Evolutionary conservation across 2,888 invertebrate species (phyloP), one percentile per base, ranked within the genome.

Genomic region (Cynaeus angustus): DNA sequence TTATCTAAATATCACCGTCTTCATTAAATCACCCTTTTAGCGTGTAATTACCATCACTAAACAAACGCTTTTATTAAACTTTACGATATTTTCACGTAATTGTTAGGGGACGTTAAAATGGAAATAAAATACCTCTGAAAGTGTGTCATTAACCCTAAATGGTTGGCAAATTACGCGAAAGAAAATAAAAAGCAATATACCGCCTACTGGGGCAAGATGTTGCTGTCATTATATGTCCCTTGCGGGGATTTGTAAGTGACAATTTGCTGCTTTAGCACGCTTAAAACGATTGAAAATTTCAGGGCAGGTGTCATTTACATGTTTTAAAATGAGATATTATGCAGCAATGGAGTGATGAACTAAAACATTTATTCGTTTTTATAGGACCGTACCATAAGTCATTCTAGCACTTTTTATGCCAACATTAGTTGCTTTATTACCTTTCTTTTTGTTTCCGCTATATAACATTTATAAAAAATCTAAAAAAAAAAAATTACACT

Each of bases 101-200:
- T 37, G 37, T 37, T 37, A 1, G 9, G 7, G 9, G 37, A 37
- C 37, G 37, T 37, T 37, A 37, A 37, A 37, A n/a, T n/a, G 37
- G 37, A n/a, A 37, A 37, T 37, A 37, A 37, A 37, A 37, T n/a
- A 37, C 37, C 37, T 37, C 37, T 37, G 7, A 37, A 37, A 37
- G 37, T 37, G n/a, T n/a, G 37, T 37, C 37, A 37, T 37, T 37
- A 37, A 37, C 4, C 37, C 37, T 8, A 37, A 37, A 37, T 37
- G 37, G 37, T 37, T 37, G 37, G 37, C 37, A 37, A 37, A 37
- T 37, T 37, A 37, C 37, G 37, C 37, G 7, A 37, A 37, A 37
- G 37, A 37, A 37, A 37, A 37, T 37, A 37, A 37, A 37, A 37
- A 37, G 37, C 37, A 37, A 37, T 37, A 37, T 37, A n/a, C 37